Evolutionary conservation across 2,113 vertebrate species (phyloP).

Genomic region (Geococcyx californianus): DNA sequence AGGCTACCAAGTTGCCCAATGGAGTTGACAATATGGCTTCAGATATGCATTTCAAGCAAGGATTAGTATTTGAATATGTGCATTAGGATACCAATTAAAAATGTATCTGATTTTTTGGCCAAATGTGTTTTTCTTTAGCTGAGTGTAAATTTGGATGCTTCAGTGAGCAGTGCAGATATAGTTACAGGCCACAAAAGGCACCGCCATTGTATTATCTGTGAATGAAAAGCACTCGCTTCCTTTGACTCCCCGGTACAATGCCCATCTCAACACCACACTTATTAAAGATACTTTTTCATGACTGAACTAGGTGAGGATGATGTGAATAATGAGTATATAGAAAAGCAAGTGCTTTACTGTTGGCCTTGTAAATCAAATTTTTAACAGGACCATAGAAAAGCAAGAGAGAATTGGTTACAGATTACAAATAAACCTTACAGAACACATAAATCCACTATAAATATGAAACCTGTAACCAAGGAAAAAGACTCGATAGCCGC

Average conservation of each 20-base stretch:
- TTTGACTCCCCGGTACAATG: neutral
- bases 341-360: neutral
- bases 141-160: conserved; percentile 14
- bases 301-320: neutral
- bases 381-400: neutral
- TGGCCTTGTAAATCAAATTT: neutral
- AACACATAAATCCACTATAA: accelerated
- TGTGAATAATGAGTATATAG: neutral
- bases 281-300: neutral
- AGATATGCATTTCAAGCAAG: neutral
- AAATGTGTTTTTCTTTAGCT: conserved; percentile 14
- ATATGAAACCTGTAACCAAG: neutral
- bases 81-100: neutral
- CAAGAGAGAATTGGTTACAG: neutral
- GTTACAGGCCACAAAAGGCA: neutral
- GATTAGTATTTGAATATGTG: neutral
- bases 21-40: neutral
- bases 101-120: neutral
- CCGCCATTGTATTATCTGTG: neutral
- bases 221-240: neutral
- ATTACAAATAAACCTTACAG: neutral
- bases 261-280: neutral
- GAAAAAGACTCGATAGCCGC: neutral
- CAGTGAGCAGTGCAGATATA: conserved; percentile 16
- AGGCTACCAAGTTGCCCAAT: neutral